A percentile compares a stretch with the other conserved stretches of the same genome.
These are phyloP conservation scores for Cryptus armator DNA, from an alignment of 2,888 invertebrate genomes.

Conservation along the genomic window DNA sequence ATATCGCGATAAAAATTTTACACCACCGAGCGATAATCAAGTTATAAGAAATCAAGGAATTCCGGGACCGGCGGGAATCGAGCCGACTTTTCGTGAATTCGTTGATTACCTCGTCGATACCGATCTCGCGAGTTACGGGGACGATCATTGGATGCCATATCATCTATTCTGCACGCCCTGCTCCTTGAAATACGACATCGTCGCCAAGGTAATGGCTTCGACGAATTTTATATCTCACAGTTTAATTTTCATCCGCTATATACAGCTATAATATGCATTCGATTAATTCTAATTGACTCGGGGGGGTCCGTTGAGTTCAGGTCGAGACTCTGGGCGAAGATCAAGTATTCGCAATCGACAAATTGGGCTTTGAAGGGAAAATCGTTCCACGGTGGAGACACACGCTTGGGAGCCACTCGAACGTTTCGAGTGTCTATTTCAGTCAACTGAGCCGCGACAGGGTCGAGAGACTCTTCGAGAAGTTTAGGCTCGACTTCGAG, in stretches of 20 bases:
- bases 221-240: not conserved
- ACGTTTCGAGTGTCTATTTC: slow-evolving; percentile 84
- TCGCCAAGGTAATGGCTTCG: slow-evolving; percentile 84
- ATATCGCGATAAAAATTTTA: slow-evolving; percentile 80
- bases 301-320: slow-evolving; percentile 60
- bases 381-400: slow-evolving; percentile 83
- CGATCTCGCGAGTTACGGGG: slow-evolving; percentile 84
- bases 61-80: slow-evolving; percentile 81
- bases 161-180: slow-evolving; percentile 87
- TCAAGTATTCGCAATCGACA: slow-evolving; percentile 84
- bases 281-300: not conserved
- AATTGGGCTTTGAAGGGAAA: slow-evolving; percentile 77
- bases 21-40: slow-evolving; percentile 71
- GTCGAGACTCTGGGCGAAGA: slow-evolving; percentile 87
- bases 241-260: not conserved
- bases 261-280: not conserved
- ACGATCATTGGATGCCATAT: slow-evolving; percentile 88
- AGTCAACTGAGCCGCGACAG: slow-evolving; percentile 82
- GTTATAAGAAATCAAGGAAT: slow-evolving; percentile 71
- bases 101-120: slow-evolving; percentile 85
- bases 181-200: slow-evolving; percentile 86
- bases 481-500: slow-evolving; percentile 86
- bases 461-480: slow-evolving; percentile 83
- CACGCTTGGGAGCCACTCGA: slow-evolving; percentile 74
- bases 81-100: slow-evolving; percentile 87